Base-by-base conservation (phyloP, 2,797 vertebrate species). In the Sarcophilus harrisii region DNA sequence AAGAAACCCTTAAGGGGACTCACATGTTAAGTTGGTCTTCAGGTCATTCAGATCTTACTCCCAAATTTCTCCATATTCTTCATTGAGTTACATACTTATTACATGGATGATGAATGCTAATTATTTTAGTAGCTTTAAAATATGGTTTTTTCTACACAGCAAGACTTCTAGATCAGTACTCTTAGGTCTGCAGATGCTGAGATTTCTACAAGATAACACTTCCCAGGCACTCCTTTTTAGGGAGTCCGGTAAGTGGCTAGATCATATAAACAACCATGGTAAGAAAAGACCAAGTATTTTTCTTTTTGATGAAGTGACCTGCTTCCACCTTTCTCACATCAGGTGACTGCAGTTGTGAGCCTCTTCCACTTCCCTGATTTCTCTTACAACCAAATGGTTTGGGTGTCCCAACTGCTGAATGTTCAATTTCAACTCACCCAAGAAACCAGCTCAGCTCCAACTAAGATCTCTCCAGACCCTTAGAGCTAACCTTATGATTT, bases 1-100 rank as follows among this genome's bases (percentile, higher is more conserved):
- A 45, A 45, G 73, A 45, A 94, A 93, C 38, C 81, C 91, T n/a
- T 57, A 90, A 95, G 93, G 94, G 60, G 18, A 45, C 45, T 81
- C 9, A 38, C 28, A 81, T 11, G 21, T 24, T 27, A 45, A 45
- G 73, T 32, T 87, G 1, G 38, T 90, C 90, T 95, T 57, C 24
- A 92, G 92, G 90, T 93, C 73, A 93, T 38, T 45, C 60, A 91
- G 54, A 95, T 32, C 87, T 66, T 57, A 38, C 54, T 32, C 62
- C 73, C 49, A 93, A n/a, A 57, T 92, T 93, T 96, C 52, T 91
- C 93, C 55, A 52, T 8, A 45, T 57, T 38, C 57, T 92, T 97
- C 94, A 59, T 90, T 24, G 87, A 57, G 93, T 92, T 24, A 57
- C 5, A 59, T 57, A 54, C 9, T 60, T 91, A 60, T 58, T 57